These are phyloP conservation scores for Bombus superbus DNA, from an alignment of 1,140 invertebrate genomes.

Conservation along the genomic window DNA sequence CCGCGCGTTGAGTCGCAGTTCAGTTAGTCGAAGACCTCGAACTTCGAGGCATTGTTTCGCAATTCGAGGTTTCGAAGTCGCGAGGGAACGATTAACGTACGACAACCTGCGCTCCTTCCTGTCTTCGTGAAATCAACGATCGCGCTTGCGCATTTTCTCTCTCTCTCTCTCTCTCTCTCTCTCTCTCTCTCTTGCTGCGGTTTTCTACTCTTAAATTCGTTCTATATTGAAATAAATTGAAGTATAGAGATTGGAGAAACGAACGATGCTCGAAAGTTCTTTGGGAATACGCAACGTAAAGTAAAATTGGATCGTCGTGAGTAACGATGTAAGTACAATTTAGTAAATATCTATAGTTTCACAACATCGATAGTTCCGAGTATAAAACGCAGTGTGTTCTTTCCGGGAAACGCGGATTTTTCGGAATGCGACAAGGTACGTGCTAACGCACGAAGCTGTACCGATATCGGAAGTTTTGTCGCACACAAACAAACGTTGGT, in stretches of 20 bases:
- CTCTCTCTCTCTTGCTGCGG: not conserved
- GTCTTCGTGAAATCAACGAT: conserved; percentile 42
- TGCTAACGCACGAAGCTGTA: not conserved
- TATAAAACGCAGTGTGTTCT: not conserved
- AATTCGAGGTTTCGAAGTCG: conserved; percentile 45
- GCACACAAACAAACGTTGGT: not conserved
- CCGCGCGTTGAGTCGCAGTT: conserved; percentile 51
- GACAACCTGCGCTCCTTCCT: conserved; percentile 52
- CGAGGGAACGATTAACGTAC: conserved; percentile 58
- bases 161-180: too few relatives aligned
- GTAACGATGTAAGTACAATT: too few relatives aligned
- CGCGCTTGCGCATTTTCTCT: not conserved
- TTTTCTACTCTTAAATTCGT: not conserved
- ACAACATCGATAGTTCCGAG: too few relatives aligned
- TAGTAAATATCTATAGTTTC: not conserved
- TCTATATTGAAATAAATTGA: not conserved
- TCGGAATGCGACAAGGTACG: not conserved
- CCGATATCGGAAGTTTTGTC: conserved; percentile 10
- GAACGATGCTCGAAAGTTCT: not conserved
- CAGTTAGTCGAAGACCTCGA: conserved; percentile 66
- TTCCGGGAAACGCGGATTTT: not conserved
- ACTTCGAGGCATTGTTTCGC: conserved; percentile 66
- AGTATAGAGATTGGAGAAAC: not conserved
- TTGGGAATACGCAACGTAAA: not conserved
- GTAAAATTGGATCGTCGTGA: too few relatives aligned